Evolutionary conservation across 1,140 invertebrate species (phyloP).

Genomic region (Cyclargus thomasi): DNA sequence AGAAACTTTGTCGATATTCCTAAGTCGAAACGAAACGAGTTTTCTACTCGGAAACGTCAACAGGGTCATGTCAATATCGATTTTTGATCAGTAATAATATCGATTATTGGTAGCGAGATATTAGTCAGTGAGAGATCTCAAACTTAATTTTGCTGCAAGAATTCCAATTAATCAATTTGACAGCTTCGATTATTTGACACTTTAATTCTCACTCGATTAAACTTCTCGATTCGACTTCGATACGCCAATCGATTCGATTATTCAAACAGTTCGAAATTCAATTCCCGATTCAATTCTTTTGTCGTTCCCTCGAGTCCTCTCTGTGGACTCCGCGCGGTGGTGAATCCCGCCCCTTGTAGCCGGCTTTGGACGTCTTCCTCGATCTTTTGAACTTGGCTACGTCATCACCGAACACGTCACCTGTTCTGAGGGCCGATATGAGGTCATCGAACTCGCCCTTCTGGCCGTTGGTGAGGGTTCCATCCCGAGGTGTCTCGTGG

Average conservation of each 20-base stretch:
- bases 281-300: conserved; percentile 53
- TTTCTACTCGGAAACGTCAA: no score
- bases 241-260: background rate
- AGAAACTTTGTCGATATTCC: no score
- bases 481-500: conserved; percentile 54
- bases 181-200: background rate
- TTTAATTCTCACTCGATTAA: no score
- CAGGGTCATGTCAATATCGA: no score
- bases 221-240: background rate
- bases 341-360: conserved; percentile 74
- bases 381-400: conserved; percentile 93
- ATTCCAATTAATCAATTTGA: no score
- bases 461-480: conserved; percentile 71
- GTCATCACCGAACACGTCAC: conserved; percentile 98
- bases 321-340: conserved; percentile 78
- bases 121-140: no score
- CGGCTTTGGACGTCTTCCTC: conserved; percentile 79
- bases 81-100: no score
- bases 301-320: conserved; percentile 83
- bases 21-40: no score
- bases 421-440: conserved; percentile 95
- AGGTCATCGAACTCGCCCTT: conserved; percentile 97
- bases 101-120: no score
- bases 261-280: background rate
- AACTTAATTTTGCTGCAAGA: no score